Evolutionary conservation across 2,113 vertebrate genomes (phyloP).

Genomic region (Salvator merianae): DNA sequence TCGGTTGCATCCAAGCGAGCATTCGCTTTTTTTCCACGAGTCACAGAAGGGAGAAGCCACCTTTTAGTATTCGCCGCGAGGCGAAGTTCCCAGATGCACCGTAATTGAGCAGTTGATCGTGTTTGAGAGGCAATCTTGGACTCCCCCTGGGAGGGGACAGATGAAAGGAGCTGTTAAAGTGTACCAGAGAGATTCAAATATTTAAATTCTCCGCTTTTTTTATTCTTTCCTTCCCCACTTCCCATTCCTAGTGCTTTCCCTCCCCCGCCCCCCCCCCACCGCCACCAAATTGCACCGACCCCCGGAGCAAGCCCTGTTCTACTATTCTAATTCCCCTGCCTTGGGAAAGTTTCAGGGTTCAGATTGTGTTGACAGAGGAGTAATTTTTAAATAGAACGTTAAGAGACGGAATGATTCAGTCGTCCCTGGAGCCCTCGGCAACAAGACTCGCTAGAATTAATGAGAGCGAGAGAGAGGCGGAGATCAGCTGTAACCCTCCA

Average conservation of each 20-base stretch:
- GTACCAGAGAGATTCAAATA: not conserved
- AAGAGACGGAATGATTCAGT: slow-evolving; percentile 29
- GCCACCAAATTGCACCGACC: not conserved
- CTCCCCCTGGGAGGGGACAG: not conserved
- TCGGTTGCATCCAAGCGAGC: not conserved
- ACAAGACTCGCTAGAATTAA: slow-evolving; percentile 7
- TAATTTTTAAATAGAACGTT: slow-evolving; percentile 31
- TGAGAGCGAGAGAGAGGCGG: not conserved
- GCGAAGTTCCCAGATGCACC: not conserved
- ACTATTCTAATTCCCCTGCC: not conserved
- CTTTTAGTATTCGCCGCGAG: not conserved
- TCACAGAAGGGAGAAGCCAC: not conserved
- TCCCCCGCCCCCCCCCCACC: not conserved
- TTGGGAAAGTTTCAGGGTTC: not conserved
- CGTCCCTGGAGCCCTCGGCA: slow-evolving; percentile 7
- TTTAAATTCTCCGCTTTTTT: too few species aligned
- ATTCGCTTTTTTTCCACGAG: not conserved
- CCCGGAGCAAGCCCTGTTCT: too few species aligned
- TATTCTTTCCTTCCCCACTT: too few species aligned
- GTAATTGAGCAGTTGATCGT: not conserved
- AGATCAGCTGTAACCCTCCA: too few species aligned
- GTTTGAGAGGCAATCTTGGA: not conserved
- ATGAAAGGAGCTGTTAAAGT: not conserved
- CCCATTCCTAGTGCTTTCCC: not conserved
- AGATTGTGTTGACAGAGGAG: slow-evolving; percentile 34